Conservation (phyloP, 2,888 invertebrate genomes). For the Drosophila macrothrix region DNA sequence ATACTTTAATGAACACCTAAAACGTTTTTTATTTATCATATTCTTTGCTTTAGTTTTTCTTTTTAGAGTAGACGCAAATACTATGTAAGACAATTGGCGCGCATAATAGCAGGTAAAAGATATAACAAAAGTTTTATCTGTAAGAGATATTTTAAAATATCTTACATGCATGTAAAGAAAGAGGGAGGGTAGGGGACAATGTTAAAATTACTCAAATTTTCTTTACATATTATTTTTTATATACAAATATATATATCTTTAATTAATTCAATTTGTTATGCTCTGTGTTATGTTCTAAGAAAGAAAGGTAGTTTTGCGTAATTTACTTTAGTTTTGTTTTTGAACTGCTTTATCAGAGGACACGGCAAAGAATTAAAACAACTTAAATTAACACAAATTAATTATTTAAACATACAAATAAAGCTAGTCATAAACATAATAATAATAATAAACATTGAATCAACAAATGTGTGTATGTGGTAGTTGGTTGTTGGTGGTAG, state of each 20-base stretch:
- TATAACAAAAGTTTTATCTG: slow-evolving; percentile 5
- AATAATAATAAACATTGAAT: slow-evolving; percentile 80
- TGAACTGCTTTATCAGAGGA: slow-evolving; percentile 48
- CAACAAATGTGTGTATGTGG: slow-evolving; percentile 72
- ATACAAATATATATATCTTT: slow-evolving; percentile 39
- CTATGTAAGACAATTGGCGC: slow-evolving; percentile 75
- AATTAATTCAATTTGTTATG: slow-evolving; percentile 65
- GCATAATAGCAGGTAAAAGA: slow-evolving; percentile 30
- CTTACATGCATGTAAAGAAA: neutral
- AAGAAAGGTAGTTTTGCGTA: slow-evolving; percentile 43
- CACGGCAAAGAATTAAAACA: slow-evolving; percentile 58
- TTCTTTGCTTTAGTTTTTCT: slow-evolving; percentile 18
- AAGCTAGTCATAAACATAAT: slow-evolving; percentile 67
- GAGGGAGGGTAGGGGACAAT: slow-evolving; percentile 3
- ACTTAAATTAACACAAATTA: slow-evolving; percentile 65
- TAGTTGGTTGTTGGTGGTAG: slow-evolving; percentile 72
- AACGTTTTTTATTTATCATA: slow-evolving; percentile 40
- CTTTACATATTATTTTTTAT: slow-evolving; percentile 9
- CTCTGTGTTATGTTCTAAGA: slow-evolving; percentile 34
- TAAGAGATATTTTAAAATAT: slow-evolving; percentile 5
- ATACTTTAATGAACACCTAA: slow-evolving; percentile 64
- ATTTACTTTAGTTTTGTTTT: slow-evolving; percentile 22
- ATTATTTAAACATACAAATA: slow-evolving; percentile 59
- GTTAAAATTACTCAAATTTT: slow-evolving; percentile 63
- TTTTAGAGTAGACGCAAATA: slow-evolving; percentile 68